These are phyloP conservation scores for Calonectris borealis DNA, from an alignment of 2,113 vertebrate genomes.

Conservation along the genomic window DNA sequence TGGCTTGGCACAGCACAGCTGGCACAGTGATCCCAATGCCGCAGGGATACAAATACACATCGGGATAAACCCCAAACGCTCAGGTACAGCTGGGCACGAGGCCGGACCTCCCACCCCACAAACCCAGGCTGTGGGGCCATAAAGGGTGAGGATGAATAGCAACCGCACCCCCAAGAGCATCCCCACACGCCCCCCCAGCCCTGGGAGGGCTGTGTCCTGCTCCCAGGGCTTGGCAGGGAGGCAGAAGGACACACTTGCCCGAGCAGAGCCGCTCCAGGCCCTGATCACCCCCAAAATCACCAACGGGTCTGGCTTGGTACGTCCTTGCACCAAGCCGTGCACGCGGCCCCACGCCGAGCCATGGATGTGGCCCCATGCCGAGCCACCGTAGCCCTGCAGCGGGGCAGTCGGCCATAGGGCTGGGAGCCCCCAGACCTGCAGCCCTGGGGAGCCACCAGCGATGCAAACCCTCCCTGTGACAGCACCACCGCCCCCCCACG, in stretches of 20 bases:
- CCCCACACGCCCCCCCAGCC: not conserved
- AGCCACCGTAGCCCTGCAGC: not conserved
- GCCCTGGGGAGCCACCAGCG: rapidly evolving
- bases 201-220: not conserved
- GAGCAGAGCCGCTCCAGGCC: rapidly evolving
- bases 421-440: not conserved
- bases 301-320: rapidly evolving
- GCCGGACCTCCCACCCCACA: not conserved
- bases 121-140: not conserved
- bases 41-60: not conserved
- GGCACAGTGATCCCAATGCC: not conserved
- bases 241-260: rapidly evolving
- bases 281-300: not conserved
- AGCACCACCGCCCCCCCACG: rapidly evolving
- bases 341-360: not conserved
- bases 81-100: rapidly evolving
- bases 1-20: not conserved
- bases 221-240: not conserved
- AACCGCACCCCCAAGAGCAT: not conserved
- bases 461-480: not conserved
- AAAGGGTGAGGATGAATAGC: not conserved
- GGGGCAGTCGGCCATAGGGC: rapidly evolving
- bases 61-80: rapidly evolving
- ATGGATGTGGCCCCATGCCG: no score
- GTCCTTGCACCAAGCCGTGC: not conserved